Conservation (phyloP, 2,113 vertebrate species). For the Todiramphus saurophagus region DNA sequence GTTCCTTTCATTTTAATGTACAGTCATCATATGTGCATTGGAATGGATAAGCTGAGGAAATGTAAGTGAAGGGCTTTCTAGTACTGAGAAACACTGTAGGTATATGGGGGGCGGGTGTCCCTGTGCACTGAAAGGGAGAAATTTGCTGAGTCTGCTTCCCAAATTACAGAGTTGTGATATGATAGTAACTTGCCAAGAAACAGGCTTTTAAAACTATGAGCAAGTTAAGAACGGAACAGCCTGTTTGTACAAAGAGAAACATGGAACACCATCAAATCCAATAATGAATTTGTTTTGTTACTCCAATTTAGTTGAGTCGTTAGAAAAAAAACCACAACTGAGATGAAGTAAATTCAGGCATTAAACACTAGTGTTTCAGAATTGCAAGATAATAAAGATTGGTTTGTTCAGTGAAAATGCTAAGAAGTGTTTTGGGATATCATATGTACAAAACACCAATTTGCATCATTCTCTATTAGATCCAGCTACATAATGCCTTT, state of each 20-base stretch:
- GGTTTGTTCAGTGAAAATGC: not conserved
- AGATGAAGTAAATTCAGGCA: not conserved
- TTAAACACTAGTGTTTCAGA: not conserved
- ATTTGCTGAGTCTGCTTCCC: not conserved
- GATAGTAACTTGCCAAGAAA: not conserved
- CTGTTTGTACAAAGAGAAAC: not conserved
- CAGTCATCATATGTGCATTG: not conserved
- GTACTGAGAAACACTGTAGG: not conserved
- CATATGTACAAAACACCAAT: not conserved
- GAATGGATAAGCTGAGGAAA: not conserved
- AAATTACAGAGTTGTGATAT: not conserved
- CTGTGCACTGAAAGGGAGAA: not conserved
- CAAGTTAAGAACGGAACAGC: not conserved
- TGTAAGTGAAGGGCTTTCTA: not conserved
- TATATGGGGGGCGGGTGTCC: not conserved
- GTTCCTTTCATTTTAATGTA: not conserved
- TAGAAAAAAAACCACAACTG: not conserved
- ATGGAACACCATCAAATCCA: not conserved
- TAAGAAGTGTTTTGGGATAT: not conserved
- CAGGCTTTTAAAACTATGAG: not conserved
- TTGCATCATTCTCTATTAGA: not conserved
- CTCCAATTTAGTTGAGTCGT: not conserved
- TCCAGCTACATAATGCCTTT: not conserved
- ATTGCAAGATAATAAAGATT: not conserved
- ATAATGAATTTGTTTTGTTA: not conserved